Base-by-base conservation (phyloP, 2,113 vertebrate species). In the Cranoglanis bouderius region DNA sequence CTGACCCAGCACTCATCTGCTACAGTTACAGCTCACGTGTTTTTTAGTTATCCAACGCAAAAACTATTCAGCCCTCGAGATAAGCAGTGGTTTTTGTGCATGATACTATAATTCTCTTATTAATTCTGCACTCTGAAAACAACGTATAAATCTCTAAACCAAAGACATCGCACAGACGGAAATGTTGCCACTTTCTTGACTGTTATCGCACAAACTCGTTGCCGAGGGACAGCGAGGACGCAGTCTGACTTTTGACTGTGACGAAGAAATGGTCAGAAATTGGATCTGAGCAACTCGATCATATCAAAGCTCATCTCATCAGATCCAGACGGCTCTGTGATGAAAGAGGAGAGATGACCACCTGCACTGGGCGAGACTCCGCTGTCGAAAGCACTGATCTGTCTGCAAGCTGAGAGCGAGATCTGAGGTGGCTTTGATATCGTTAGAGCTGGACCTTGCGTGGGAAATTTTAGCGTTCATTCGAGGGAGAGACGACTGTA, bases 261-360 rank as follows among this genome's bases (percentile, higher is more conserved):
- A 81, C 38, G 21, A 43, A 35, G 78, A 88, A 63, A 83, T 72
- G 63, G 82, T 87, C 85, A 63, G 82, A 89, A 88, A 89, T 88
- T 87, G 87, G 74, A 85, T 85, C 75, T 88, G 88, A 89, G 84
- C 21, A n/a, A n/a, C 77, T 85, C 40, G 21, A 87, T 80, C 59
- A 87, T 77, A 89, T 89, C 88, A 91, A 91, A 91, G 40, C 63
- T 67, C 82, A 85, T 87, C 85, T 89, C 85, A 87, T 89, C 85
- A 88, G 88, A 82, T 89, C 82, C 40, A 18, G 82, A 29, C 88
- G 82, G 85, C 43, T 78, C 46, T 21, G 57, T 89, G 90, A 91
- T 87, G 88, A 87, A 89, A 91, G 85, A 57, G 32, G 12, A 87
- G 46, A 89, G 88, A 89, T 77, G 90, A 87, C 90, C 90, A 87